A percentile compares a stretch with the other conserved stretches of the same genome.
These are phyloP conservation scores for Sycobia sp. DNA, from an alignment of 1,140 invertebrate genomes.

Conservation along the genomic window DNA sequence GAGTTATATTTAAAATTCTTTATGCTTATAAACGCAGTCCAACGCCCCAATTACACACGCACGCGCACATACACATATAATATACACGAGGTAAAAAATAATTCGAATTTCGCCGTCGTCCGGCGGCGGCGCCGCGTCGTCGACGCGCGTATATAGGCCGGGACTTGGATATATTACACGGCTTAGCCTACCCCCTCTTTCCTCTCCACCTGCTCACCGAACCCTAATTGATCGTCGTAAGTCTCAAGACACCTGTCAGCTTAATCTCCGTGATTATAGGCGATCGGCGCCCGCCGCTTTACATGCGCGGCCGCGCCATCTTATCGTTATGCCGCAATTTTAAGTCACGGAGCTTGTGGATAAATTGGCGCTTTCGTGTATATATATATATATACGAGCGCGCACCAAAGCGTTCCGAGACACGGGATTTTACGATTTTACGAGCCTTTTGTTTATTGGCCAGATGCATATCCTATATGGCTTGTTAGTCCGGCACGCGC, in stretches of 20 bases:
- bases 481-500: not conserved
- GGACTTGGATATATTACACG: not conserved
- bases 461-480: too few relatives aligned
- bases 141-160: too few relatives aligned
- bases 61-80: too few relatives aligned
- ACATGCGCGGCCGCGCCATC: not conserved
- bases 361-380: not conserved
- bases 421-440: not conserved
- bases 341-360: not conserved
- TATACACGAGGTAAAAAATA: too few relatives aligned
- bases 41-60: too few relatives aligned
- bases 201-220: not conserved
- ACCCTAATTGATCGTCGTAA: too few relatives aligned
- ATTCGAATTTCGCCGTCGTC: not conserved
- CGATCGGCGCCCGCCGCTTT: not conserved
- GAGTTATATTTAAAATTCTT: too few relatives aligned
- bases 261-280: not conserved
- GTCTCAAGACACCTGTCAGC: slow-evolving; percentile 8
- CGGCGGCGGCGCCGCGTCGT: too few relatives aligned
- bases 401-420: not conserved
- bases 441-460: slow-evolving; percentile 6
- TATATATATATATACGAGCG: too few relatives aligned
- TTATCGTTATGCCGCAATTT: not conserved
- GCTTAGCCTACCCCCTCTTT: not conserved
- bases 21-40: too few relatives aligned